Evolutionary conservation across 2,113 vertebrate genomes (phyloP).

Genomic region (Plotosus lineatus): DNA sequence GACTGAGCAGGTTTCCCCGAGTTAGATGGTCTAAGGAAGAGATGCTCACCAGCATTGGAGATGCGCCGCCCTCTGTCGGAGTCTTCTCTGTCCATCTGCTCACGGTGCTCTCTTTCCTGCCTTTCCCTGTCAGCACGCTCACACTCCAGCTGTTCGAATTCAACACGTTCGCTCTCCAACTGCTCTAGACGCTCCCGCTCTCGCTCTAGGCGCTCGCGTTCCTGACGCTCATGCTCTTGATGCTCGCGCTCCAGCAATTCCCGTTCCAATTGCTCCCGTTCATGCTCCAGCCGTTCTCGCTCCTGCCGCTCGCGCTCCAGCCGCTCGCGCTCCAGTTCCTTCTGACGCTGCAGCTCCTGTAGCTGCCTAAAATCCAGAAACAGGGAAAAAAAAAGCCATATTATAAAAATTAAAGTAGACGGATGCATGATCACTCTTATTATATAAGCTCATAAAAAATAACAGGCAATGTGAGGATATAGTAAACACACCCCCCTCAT

Average conservation of each 20-base stretch:
- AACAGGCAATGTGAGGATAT: background rate
- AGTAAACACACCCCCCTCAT: background rate
- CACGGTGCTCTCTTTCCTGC: slow-evolving; percentile 74
- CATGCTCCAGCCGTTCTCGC: slow-evolving; percentile 75
- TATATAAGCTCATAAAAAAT: background rate
- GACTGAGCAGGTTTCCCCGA: background rate
- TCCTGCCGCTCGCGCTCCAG: slow-evolving; percentile 75
- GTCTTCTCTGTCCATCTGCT: slow-evolving; percentile 80
- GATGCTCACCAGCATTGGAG: slow-evolving; percentile 84
- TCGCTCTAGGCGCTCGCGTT: slow-evolving; percentile 66
- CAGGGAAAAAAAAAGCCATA: background rate
- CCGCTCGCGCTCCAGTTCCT: slow-evolving; percentile 63
- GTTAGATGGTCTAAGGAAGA: background rate
- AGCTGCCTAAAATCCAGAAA: slow-evolving; percentile 79
- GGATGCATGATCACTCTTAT: background rate
- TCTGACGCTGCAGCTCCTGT: slow-evolving; percentile 82
- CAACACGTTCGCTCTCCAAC: slow-evolving; percentile 76
- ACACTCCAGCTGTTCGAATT: slow-evolving; percentile 71
- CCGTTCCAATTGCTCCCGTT: slow-evolving; percentile 62
- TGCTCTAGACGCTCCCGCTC: slow-evolving; percentile 74
- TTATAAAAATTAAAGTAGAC: background rate
- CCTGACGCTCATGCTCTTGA: slow-evolving; percentile 68
- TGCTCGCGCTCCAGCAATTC: slow-evolving; percentile 6
- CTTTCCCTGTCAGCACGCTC: slow-evolving; percentile 77
- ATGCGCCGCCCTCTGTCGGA: slow-evolving; percentile 90